phyloP scores from a whole-genome alignment of 2,888 invertebrate species.

The Encarsia formosa region DNA sequence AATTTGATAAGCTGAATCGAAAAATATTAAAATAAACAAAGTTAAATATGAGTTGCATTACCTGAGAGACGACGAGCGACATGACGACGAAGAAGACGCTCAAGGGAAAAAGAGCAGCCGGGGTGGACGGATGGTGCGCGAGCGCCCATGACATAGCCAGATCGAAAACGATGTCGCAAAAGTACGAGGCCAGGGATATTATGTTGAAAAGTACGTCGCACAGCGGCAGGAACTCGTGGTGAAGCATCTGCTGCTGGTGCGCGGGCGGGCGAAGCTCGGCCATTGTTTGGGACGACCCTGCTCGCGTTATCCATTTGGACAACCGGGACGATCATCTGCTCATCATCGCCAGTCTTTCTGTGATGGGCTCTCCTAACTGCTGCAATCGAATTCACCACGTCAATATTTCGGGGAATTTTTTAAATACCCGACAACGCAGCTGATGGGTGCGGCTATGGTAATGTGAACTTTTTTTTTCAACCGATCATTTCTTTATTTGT shows the following conservation, averaged over 20 bases:
- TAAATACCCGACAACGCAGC: no score
- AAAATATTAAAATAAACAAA: neutral
- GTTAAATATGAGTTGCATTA: slow-evolving; percentile 33
- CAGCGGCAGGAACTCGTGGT: slow-evolving; percentile 76
- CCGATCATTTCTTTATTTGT: no score
- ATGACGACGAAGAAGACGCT: slow-evolving; percentile 67
- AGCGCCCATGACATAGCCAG: slow-evolving; percentile 81
- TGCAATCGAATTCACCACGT: no score
- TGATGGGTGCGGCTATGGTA: no score
- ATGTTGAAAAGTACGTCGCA: slow-evolving; percentile 90
- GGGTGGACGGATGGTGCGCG: slow-evolving; percentile 54
- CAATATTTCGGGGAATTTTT: no score
- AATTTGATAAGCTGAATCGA: neutral
- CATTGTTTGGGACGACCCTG: slow-evolving; percentile 49
- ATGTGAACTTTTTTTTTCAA: no score
- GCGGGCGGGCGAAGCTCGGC: slow-evolving; percentile 40
- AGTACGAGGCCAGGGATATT: slow-evolving; percentile 83
- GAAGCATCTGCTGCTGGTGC: slow-evolving; percentile 33
- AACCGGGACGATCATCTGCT: neutral
- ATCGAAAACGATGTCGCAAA: slow-evolving; percentile 88
- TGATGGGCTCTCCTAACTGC: no score
- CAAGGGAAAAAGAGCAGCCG: slow-evolving; percentile 42
- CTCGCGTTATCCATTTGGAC: slow-evolving; percentile 49
- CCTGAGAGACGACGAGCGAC: slow-evolving; percentile 73
- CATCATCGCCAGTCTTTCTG: neutral